Percentiles rank a stretch among this genome's conserved stretches.
Conservation (phyloP, 2,888 invertebrate genomes). For the Pharmacophagus antenor region DNA sequence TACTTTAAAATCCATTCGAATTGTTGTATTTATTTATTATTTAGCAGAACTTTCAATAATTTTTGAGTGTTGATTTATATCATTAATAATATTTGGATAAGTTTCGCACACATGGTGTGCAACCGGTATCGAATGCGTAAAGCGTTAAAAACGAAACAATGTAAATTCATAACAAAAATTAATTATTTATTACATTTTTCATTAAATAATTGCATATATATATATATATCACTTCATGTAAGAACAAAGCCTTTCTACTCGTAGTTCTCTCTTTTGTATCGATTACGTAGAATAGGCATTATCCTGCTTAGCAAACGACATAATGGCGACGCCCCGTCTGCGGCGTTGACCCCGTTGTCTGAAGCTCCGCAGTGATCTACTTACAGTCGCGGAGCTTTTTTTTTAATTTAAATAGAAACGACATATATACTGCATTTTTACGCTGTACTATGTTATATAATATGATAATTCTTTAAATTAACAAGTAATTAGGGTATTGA, state of each 20-base stretch:
- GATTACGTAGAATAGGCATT: constrained; percentile 28
- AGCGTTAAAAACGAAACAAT: background rate
- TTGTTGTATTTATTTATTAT: no score
- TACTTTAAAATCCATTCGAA: no score
- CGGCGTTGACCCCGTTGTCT: constrained; percentile 59
- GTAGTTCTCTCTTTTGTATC: constrained; percentile 30
- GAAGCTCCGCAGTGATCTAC: constrained; percentile 34
- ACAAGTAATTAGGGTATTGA: no score
- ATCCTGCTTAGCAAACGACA: constrained; percentile 38
- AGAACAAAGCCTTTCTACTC: background rate
- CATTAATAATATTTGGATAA: no score
- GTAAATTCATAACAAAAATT: background rate
- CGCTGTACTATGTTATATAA: background rate
- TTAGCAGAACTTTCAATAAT: no score
- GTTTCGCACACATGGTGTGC: no score
- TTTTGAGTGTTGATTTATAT: no score
- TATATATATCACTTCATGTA: background rate
- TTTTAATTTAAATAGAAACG: constrained; percentile 1
- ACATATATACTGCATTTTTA: background rate
- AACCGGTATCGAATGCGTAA: no score
- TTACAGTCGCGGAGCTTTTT: constrained; percentile 15
- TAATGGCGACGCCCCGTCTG: constrained; percentile 56
- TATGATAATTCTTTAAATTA: background rate
- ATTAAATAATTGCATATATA: background rate
- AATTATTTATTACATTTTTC: background rate